Evolutionary conservation across 2,888 invertebrate species (phyloP), one percentile per base, ranked within the genome.

Genomic region (Dascillus cervinus): DNA sequence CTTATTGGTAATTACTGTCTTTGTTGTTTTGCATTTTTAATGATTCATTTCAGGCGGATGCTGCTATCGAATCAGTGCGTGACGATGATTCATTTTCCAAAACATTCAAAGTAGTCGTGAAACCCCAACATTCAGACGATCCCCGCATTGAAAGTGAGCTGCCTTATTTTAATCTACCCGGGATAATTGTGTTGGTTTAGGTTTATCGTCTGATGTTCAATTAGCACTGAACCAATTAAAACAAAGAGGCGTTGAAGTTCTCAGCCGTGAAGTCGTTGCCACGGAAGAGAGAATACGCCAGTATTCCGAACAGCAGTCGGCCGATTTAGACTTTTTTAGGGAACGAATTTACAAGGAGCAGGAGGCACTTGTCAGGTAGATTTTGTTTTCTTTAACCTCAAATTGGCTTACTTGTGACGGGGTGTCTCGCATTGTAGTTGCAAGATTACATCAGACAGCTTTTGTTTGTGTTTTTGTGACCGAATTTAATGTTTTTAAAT

Each of bases 281-380:
- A 76, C 83, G 25, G 86, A 87, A 53, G 82, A 83, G 49, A 73
- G 79, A 45, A 81, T 90, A 37, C 75, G 81, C 52, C 74, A 75
- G 37, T 88, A 75, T 64, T 77, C 79, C 41, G 81, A 81, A 50
- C 77, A 79, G 54, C 81, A 85, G 55, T 83, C 82, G 69, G 75
- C 77, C 37, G 70, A 78, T 46, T 71, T 86, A 49, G 84, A 88
- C 56, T 75, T 74, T 43, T 79, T 77, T 60, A 76, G 76, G 53
- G 82, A 82, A 59, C 75, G 72, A 55, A 79, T 80, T 41, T 79
- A 80, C 52, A 76, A 72, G 50, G 85, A 87, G 62, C 78, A 79
- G 57, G 75, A 75, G 60, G 69, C 74, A 59, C 71, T 79, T 64
- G 65, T 72, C 58, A 76, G 76, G 71, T 78, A 59, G 13, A 6